Evolutionary conservation across 1,140 invertebrate species (phyloP).

Genomic region (Aporrectodea caliginosa): DNA sequence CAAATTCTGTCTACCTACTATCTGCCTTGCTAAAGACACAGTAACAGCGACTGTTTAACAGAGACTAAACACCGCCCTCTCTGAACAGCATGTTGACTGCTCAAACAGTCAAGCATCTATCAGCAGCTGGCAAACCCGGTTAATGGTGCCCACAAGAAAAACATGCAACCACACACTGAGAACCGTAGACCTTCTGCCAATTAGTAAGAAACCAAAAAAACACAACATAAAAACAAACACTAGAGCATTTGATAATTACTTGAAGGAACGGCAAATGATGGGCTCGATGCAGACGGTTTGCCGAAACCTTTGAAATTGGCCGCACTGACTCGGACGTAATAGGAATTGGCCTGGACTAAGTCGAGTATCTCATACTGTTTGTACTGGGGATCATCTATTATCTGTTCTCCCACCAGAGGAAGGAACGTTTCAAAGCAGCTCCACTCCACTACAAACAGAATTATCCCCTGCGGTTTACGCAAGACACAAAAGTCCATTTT

Average conservation of each 20-base stretch:
- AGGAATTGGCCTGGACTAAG: slow-evolving; percentile 73
- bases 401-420: slow-evolving; percentile 67
- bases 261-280: slow-evolving; percentile 78
- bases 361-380: slow-evolving; percentile 63
- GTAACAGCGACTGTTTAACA: too few species aligned
- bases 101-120: too few species aligned
- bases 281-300: slow-evolving; percentile 68
- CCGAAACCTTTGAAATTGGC: slow-evolving; percentile 89
- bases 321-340: slow-evolving; percentile 76
- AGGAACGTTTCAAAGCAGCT: slow-evolving; percentile 75
- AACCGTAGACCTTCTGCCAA: too few species aligned
- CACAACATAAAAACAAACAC: slow-evolving; percentile 20
- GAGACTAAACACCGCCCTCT: too few species aligned
- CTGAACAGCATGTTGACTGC: too few species aligned
- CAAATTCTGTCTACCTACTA: too few species aligned
- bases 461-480: too few species aligned
- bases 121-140: too few species aligned
- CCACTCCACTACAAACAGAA: slow-evolving; percentile 62
- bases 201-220: slow-evolving; percentile 5
- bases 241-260: slow-evolving; percentile 76
- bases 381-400: slow-evolving; percentile 44
- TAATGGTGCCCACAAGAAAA: too few species aligned
- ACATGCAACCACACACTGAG: too few species aligned
- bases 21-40: too few species aligned
- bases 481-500: too few species aligned